Evolutionary conservation across 2,113 vertebrate genomes (phyloP).

Genomic region (Xenotilapia leptura): DNA sequence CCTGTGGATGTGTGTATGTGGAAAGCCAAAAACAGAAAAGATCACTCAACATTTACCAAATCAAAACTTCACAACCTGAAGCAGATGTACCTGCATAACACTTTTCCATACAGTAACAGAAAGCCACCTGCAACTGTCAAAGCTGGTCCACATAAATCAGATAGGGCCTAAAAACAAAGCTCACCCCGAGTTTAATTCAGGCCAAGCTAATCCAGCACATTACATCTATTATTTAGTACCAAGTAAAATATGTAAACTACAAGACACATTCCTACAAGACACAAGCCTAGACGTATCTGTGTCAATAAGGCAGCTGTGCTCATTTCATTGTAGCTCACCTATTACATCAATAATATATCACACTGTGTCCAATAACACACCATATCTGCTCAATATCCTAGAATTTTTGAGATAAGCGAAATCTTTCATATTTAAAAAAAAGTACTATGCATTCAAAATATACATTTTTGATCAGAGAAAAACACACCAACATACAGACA

Average conservation of each 20-base stretch:
- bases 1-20: slow-evolving; percentile 58
- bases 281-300: background rate
- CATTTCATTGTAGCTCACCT: background rate
- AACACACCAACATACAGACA: background rate
- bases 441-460: background rate
- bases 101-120: background rate
- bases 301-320: background rate
- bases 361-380: background rate
- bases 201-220: background rate
- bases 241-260: slow-evolving; percentile 44
- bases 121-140: slow-evolving; percentile 13
- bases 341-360: background rate
- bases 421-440: background rate
- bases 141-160: background rate
- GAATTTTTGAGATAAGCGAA: background rate
- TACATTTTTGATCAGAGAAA: background rate
- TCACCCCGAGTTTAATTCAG: background rate
- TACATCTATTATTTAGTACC: background rate
- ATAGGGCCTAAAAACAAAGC: background rate
- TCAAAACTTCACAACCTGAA: slow-evolving; percentile 18
- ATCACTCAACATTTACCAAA: slow-evolving; percentile 7
- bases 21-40: background rate
- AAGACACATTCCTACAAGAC: background rate
- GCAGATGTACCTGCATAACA: slow-evolving; percentile 37
- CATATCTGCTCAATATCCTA: background rate